Percentiles rank a stretch among this genome's conserved stretches.
Evolutionary conservation across 2,113 vertebrate species (phyloP).

Genomic region (Microtus ochrogaster): DNA sequence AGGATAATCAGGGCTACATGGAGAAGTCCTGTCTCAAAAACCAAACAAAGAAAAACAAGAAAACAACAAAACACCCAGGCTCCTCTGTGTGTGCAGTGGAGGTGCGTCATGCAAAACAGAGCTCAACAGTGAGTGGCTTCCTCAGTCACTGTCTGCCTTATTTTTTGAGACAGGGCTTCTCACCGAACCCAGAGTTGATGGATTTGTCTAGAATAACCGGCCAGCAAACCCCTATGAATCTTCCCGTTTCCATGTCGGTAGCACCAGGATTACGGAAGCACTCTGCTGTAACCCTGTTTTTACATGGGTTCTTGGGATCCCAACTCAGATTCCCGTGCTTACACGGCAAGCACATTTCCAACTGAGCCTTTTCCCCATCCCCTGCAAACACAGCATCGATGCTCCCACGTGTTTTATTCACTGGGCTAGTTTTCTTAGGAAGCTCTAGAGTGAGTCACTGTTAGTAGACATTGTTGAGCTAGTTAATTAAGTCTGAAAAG

Average conservation of each 20-base stretch:
- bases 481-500: conserved; percentile 66
- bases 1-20: no score
- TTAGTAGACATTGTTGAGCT: conserved; percentile 49
- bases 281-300: not conserved
- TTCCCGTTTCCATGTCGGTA: not conserved
- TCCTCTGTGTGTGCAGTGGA: not conserved
- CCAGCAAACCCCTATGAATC: not conserved
- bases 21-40: not conserved
- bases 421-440: conserved; percentile 61
- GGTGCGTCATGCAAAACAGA: not conserved
- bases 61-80: not conserved
- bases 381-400: not conserved
- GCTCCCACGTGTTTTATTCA: conserved; percentile 46
- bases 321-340: not conserved
- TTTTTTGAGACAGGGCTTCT: not conserved
- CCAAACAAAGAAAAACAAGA: not conserved
- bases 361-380: not conserved
- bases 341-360: not conserved
- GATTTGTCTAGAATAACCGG: not conserved
- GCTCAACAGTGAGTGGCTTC: not conserved
- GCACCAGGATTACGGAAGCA: not conserved
- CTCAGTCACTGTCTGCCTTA: not conserved
- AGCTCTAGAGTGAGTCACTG: conserved; percentile 57
- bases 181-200: not conserved
- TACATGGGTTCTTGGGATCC: not conserved